A percentile compares a stretch with the other conserved stretches of the same genome.
phyloP scores from a whole-genome alignment of 2,113 vertebrate genomes.

The Psettodes erumei region DNA sequence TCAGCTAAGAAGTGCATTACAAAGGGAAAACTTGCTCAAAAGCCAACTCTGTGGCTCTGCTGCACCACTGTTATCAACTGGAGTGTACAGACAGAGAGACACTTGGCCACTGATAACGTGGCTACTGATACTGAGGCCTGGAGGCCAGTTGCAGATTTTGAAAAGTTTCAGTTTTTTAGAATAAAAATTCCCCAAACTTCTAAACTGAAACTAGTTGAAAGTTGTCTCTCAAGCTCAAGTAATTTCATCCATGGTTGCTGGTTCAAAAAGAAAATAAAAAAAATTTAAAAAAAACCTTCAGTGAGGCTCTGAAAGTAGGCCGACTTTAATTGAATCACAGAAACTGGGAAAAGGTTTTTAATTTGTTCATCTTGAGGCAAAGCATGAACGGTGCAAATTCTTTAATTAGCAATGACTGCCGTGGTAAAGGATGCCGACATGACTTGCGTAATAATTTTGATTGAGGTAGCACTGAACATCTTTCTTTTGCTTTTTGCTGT shows the following conservation, averaged over 20 bases:
- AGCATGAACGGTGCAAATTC: constrained; percentile 64
- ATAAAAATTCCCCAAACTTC: constrained; percentile 27
- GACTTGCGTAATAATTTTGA: constrained; percentile 64
- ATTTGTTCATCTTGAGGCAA: constrained; percentile 69
- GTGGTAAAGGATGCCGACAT: constrained; percentile 50
- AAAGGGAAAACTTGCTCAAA: neutral
- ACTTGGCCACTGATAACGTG: neutral
- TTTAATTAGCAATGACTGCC: constrained; percentile 63
- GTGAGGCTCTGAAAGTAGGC: constrained; percentile 58
- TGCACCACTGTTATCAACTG: neutral
- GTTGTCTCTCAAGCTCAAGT: constrained; percentile 17
- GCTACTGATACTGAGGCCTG: constrained; percentile 5
- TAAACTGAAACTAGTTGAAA: constrained; percentile 30
- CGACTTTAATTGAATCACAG: constrained; percentile 69
- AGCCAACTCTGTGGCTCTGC: neutral
- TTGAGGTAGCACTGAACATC: constrained; percentile 41
- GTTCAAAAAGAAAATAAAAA: constrained; percentile 20
- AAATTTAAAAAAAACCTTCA: neutral
- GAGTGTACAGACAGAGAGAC: constrained; percentile 9
- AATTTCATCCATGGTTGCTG: constrained; percentile 48
- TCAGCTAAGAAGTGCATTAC: neutral
- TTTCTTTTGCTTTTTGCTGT: constrained; percentile 23
- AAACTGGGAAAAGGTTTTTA: constrained; percentile 56
- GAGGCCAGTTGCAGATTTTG: constrained; percentile 11
- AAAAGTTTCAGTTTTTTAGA: constrained; percentile 19